Evolutionary conservation across 2,113 vertebrate genomes (phyloP).

Genomic region (Eulemur macaco): DNA sequence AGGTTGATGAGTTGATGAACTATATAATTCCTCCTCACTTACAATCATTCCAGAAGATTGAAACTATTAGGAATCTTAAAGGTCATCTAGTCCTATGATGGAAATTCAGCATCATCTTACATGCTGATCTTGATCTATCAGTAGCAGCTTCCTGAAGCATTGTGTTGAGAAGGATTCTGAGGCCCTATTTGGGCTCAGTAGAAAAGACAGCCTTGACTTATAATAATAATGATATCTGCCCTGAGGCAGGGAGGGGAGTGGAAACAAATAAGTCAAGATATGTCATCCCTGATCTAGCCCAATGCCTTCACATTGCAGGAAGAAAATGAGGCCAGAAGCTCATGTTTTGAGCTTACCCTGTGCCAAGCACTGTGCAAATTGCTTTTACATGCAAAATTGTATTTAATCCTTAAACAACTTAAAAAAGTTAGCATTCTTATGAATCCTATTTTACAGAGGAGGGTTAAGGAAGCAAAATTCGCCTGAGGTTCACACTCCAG

Average conservation of each 20-base stretch:
- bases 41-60: not conserved
- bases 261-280: not conserved
- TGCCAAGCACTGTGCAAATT: not conserved
- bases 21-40: not conserved
- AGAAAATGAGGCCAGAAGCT: not conserved
- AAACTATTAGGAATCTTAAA: not conserved
- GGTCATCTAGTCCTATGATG: not conserved
- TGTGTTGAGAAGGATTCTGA: constrained; percentile 25
- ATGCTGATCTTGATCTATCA: not conserved
- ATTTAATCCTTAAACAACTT: not conserved
- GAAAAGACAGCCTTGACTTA: not conserved
- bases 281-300: not conserved
- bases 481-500: not conserved
- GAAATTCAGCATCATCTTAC: not conserved
- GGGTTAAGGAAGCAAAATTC: not conserved
- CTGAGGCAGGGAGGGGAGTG: not conserved
- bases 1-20: not conserved
- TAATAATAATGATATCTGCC: not conserved
- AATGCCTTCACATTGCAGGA: not conserved
- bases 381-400: not conserved
- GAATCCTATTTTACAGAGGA: not conserved
- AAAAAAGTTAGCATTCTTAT: not conserved
- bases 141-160: not conserved
- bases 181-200: not conserved
- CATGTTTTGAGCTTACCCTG: not conserved